These are phyloP conservation scores for Anthophora plumipes DNA, from an alignment of 2,888 invertebrate genomes.

Conservation along the genomic window DNA sequence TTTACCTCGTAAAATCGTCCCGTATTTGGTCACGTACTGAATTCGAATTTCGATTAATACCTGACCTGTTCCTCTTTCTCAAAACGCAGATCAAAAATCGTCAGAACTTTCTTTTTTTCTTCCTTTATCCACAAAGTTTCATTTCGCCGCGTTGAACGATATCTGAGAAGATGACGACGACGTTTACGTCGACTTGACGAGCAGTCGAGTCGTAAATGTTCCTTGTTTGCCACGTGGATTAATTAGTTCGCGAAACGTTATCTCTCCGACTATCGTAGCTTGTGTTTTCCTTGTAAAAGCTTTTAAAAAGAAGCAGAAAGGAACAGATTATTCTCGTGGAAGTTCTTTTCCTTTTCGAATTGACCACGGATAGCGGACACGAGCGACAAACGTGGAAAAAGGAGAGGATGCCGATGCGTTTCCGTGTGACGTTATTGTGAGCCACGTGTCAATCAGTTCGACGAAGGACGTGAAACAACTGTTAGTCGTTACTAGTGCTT, in stretches of 20 bases:
- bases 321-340: neutral
- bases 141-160: slow-evolving; percentile 5
- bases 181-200: slow-evolving; percentile 31
- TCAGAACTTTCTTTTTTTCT: neutral
- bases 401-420: slow-evolving; percentile 43
- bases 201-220: slow-evolving; percentile 48
- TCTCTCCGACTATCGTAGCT: slow-evolving; percentile 50
- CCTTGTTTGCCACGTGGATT: slow-evolving; percentile 63
- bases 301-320: slow-evolving; percentile 1
- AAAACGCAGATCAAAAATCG: neutral
- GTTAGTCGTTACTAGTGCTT: slow-evolving; percentile 34
- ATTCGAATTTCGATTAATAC: slow-evolving; percentile 51
- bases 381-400: slow-evolving; percentile 12
- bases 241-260: slow-evolving; percentile 62
- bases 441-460: slow-evolving; percentile 55
- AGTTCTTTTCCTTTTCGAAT: neutral
- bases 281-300: slow-evolving; percentile 1
- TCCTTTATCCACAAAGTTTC: neutral
- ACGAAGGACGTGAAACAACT: slow-evolving; percentile 47
- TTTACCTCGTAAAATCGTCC: slow-evolving; percentile 64
- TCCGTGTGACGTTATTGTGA: slow-evolving; percentile 42
- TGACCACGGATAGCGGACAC: too few relatives aligned
- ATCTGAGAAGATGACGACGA: slow-evolving; percentile 18
- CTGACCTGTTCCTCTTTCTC: neutral
- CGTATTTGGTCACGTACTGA: slow-evolving; percentile 39